Base-by-base conservation (phyloP, 2,113 vertebrate species). In the Archilochus colubris region DNA sequence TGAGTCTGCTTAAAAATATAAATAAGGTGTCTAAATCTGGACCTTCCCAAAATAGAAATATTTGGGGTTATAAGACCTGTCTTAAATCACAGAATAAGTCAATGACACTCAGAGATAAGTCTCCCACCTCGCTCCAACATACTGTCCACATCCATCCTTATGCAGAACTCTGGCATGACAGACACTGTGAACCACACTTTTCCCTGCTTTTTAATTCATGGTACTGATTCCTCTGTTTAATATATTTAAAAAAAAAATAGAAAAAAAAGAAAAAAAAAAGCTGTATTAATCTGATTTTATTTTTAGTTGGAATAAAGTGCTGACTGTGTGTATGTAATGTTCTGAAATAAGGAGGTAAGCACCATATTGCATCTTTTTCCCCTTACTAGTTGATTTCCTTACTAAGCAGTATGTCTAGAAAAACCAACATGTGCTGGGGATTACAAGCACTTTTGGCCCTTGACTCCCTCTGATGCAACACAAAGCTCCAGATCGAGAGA, bases 401-500 rank as follows among this genome's bases (percentile, higher is more conserved):
- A 64, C 61, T 57, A 74, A 86, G 61, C 88, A 78, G 19, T 44
- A 8, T 43, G 79, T 91, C 92, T 88, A 89, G 61, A 75, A 93
- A 86, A 93, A 91, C 0, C 61, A 93, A 61, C 68, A 18, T 81
- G 74, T 86, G 77, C 82, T 86, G 54, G 75, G 58, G 73, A 66
- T 25, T 83, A 75, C 68, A 33, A 93, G 75, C 72, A 58, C 85
- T 96, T 59, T 63, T 91, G 93, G 72, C 75, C 89, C 61, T 63
- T 88, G 85, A 79, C 57, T 95, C 24, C 15, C 63, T 63, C 54
- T 91, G 66, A 81, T 91, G 68, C 64, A 12, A 68, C 78, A 86
- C 78, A 95, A 93, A 95, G 69, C 94, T 91, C 81, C 86, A 93
- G 92, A 91, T 24, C 88, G 91, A 88, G 77, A 95, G 68, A 93